Evolutionary conservation across 2,888 invertebrate genomes (phyloP).

Genomic region (Pycnomerus fuliginosus): DNA sequence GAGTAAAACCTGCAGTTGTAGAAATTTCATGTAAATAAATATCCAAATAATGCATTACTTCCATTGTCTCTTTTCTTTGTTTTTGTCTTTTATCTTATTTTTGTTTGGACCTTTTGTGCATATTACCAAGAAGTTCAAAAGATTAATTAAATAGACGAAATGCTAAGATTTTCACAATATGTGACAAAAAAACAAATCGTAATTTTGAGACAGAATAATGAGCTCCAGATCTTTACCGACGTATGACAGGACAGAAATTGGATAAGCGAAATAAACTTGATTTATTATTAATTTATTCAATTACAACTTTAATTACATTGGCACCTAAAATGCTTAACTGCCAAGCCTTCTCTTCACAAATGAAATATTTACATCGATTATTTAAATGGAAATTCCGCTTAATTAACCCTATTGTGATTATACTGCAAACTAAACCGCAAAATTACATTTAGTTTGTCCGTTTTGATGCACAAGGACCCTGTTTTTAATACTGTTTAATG

Average conservation of each 20-base stretch:
- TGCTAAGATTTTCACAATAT: no score
- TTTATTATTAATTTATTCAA: slow-evolving; percentile 24
- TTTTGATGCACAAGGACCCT: slow-evolving; percentile 3
- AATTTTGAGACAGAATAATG: no score
- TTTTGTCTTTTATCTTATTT: no score
- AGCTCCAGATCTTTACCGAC: no score
- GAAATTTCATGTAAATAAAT: no score
- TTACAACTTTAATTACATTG: slow-evolving; percentile 33
- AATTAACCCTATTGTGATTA: slow-evolving; percentile 18
- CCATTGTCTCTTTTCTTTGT: no score
- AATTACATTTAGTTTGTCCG: slow-evolving; percentile 15
- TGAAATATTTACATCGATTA: slow-evolving; percentile 22
- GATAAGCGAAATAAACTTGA: neutral
- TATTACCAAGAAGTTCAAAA: no score
- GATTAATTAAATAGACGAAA: neutral
- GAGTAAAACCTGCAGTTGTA: no score
- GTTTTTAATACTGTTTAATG: slow-evolving; percentile 19
- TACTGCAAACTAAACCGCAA: slow-evolving; percentile 14
- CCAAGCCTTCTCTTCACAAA: slow-evolving; percentile 36
- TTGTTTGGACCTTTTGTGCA: no score
- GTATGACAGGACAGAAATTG: no score
- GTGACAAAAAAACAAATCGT: no score
- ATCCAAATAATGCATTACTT: no score
- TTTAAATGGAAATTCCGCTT: slow-evolving; percentile 25
- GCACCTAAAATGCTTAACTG: slow-evolving; percentile 40